Conservation (phyloP, 2,797 vertebrate genomes). For the Lithobates sylvaticus region DNA sequence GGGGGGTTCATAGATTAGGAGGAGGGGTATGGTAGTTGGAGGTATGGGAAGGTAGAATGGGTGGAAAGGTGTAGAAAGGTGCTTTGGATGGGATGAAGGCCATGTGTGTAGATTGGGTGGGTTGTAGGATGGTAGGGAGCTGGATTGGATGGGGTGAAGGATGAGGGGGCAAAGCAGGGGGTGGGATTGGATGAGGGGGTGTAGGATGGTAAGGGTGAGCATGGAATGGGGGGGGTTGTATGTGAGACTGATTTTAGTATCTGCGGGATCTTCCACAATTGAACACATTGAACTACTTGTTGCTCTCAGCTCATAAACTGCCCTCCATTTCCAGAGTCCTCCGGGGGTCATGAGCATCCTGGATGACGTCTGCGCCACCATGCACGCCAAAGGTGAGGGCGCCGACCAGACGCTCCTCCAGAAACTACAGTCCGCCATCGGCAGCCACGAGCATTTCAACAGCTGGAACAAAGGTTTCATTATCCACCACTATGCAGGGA, state of each 20-base stretch:
- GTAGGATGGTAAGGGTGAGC: too few species aligned
- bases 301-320: neutral
- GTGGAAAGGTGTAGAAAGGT: too few species aligned
- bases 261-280: neutral
- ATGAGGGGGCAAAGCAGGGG: fast-evolving
- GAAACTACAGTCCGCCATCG: slow-evolving; percentile 82
- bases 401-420: slow-evolving; percentile 84
- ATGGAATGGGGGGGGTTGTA: neutral
- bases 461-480: slow-evolving; percentile 85
- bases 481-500: slow-evolving; percentile 85
- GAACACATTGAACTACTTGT: neutral
- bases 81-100: too few species aligned
- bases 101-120: too few species aligned
- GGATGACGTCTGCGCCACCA: slow-evolving; percentile 86
- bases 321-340: slow-evolving; percentile 74
- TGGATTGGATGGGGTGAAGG: too few species aligned
- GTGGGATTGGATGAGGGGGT: neutral
- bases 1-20: too few species aligned
- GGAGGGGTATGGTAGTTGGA: too few species aligned
- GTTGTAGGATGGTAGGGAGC: too few species aligned
- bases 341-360: slow-evolving; percentile 84
- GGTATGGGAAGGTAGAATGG: neutral
- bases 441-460: slow-evolving; percentile 83
- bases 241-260: too few species aligned
- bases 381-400: slow-evolving; percentile 86